Evolutionary conservation across 2,113 vertebrate genomes (phyloP), one percentile per base, ranked within the genome.

Genomic region (Oncorhynchus mykiss): DNA sequence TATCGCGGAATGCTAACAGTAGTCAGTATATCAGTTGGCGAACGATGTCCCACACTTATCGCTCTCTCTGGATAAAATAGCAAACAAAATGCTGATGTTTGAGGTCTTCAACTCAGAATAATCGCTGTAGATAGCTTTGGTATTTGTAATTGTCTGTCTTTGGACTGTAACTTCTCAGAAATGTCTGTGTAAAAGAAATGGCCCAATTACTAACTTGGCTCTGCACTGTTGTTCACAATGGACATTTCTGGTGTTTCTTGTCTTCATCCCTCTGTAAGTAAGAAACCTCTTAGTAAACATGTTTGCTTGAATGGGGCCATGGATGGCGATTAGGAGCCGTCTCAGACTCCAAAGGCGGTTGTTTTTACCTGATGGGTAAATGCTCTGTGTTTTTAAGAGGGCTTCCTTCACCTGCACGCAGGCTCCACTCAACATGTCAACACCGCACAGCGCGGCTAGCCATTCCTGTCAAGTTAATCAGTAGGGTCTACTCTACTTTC

Each of bases 281-380:
- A 8, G n/a, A 62, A 22, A 25, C 64, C 11, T 66, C 29, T 68
- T 18, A 16, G 67, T 67, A 31, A 29, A 67, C 20, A 34, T 68
- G 67, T 68, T 67, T 67, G 25, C 31, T 31, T 68, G 67, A 14
- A 18, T 68, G 67, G 67, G 7, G 67, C 51, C 29, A 2, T 2
- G 29, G 6, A 68, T 45, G 67, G 18, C 9, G 16, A 68, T 68
- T 45, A 68, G 29, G 67, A 62, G 59, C 59, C n/a, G 31, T 45
- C 14, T 31, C 67, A 68, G 29, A 68, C 67, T 68, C 29, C 20
- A 68, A 39, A 68, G 31, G 29, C 67, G 29, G 67, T 68, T 34
- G 65, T 34, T 31, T 12, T 34, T 34, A 39, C 67, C 67, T 68
- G 67, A 68, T 68, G n/a, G 67, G 67, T 68, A 68, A 68, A 68